Evolutionary conservation across 2,113 vertebrate genomes (phyloP).

Genomic region (Tetrax tetrax): DNA sequence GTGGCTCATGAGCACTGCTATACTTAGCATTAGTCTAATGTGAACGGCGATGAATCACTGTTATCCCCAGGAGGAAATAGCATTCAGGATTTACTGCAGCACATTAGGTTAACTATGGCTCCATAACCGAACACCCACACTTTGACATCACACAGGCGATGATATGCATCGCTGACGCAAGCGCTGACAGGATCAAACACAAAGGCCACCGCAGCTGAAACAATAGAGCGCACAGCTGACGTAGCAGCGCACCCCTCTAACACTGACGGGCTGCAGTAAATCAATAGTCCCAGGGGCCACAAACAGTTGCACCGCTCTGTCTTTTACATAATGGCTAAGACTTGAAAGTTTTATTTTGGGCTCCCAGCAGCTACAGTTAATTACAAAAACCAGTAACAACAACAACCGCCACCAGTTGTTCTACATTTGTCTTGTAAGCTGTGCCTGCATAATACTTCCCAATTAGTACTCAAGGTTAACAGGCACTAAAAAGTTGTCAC

Average conservation of each 20-base stretch:
- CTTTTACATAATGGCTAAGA: slow-evolving; percentile 47
- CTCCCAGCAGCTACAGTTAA: slow-evolving; percentile 10
- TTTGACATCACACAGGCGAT: slow-evolving; percentile 76
- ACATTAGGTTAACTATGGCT: slow-evolving; percentile 77
- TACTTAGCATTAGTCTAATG: slow-evolving; percentile 74
- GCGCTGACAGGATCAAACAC: slow-evolving; percentile 68
- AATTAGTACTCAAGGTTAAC: background rate
- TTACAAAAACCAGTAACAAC: background rate
- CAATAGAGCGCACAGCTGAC: slow-evolving; percentile 54
- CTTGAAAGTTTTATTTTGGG: slow-evolving; percentile 51
- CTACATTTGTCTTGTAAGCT: background rate
- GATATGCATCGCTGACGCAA: slow-evolving; percentile 77
- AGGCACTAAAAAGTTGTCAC: background rate
- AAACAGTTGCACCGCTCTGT: slow-evolving; percentile 56
- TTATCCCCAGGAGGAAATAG: slow-evolving; percentile 68
- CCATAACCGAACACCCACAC: slow-evolving; percentile 73
- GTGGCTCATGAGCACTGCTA: slow-evolving; percentile 60
- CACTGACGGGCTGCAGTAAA: slow-evolving; percentile 9
- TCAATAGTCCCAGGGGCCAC: slow-evolving; percentile 60
- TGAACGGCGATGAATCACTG: slow-evolving; percentile 75
- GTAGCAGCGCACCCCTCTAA: slow-evolving; percentile 41
- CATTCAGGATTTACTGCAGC: slow-evolving; percentile 73
- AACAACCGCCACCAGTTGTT: background rate
- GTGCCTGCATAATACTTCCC: background rate
- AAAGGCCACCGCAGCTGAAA: slow-evolving; percentile 62